phyloP scores from a whole-genome alignment of 2,888 invertebrate species.

The Stenurella melanura region DNA sequence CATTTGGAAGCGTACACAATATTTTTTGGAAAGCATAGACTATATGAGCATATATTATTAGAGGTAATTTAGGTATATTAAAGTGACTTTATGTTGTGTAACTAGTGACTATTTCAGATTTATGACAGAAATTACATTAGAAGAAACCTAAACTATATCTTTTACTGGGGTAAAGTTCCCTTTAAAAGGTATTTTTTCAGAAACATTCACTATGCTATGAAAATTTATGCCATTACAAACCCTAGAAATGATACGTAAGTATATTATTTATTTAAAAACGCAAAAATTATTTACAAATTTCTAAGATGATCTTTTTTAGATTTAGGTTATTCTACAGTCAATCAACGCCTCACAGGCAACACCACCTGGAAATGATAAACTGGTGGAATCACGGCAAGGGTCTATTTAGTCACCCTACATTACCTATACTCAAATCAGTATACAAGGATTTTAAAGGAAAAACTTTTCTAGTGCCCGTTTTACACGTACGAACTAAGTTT shows the following conservation, averaged over 20 bases:
- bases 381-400: slow-evolving; percentile 82
- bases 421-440: slow-evolving; percentile 78
- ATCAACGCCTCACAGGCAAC: slow-evolving; percentile 77
- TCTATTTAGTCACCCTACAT: slow-evolving; percentile 80
- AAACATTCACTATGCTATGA: slow-evolving; percentile 77
- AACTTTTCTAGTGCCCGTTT: slow-evolving; percentile 81
- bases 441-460: slow-evolving; percentile 81
- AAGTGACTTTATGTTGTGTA: background rate
- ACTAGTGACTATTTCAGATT: slow-evolving; percentile 67
- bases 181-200: slow-evolving; percentile 75
- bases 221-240: slow-evolving; percentile 80
- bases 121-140: slow-evolving; percentile 76
- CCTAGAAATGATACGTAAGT: slow-evolving; percentile 78
- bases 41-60: slow-evolving; percentile 76
- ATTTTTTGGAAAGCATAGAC: slow-evolving; percentile 75
- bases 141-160: slow-evolving; percentile 79
- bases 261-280: background rate
- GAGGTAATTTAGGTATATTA: slow-evolving; percentile 72
- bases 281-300: background rate
- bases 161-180: slow-evolving; percentile 79
- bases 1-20: slow-evolving; percentile 75
- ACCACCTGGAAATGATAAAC: slow-evolving; percentile 80
- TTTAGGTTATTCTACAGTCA: slow-evolving; percentile 85
- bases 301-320: slow-evolving; percentile 67
- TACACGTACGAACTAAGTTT: slow-evolving; percentile 77